Evolutionary conservation across 2,888 invertebrate genomes (phyloP), one percentile per base, ranked within the genome.

Genomic region (Sicus ferrugineus): DNA sequence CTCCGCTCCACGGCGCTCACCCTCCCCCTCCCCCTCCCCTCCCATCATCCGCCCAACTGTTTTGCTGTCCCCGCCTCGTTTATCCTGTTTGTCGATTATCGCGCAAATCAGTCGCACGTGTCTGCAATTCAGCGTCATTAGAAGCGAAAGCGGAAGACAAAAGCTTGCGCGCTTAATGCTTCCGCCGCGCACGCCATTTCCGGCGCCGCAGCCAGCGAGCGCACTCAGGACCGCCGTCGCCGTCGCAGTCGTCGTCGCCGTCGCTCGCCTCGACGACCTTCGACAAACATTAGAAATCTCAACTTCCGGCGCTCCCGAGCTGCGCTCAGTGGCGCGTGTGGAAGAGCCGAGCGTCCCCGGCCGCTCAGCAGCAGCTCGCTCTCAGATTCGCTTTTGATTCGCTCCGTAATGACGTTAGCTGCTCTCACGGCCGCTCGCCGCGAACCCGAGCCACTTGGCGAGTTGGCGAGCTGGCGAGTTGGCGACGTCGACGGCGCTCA

Each of bases 141-240:
- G 73, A 72, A 68, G 70, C 68, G 70, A 64, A 71, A 71, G 65
- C 68, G 69, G 68, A 72, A 67, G 70, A 73, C 70, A 72, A 71
- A 71, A 70, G 70, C 62, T 71, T 54, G 26, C 50, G 34, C 63
- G 61, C 70, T 76, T 82, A 82, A 82, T 82, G 82, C 81, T 82
- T 82, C 82, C 82, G 82, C 77, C 77, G 77, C 77, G 81, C 82
- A 80, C 78, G 78, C 80, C 78, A 78, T 79, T 79, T 82, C 82
- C 82, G 81, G 67, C 46, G 34, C 3, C 31, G 31, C 31, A 26
- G 23, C 28, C 11, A 46, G 21, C 38, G 16, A 46, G 6, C 38
- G 2, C 11, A 11, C 16, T 42, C 21, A 19, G 9, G 34, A 6
- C 16, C 19, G 9, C 19, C 14, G 19, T 26, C 26, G 54, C 65